Conservation (phyloP, 2,888 invertebrate species). For the Agrochola circellaris region DNA sequence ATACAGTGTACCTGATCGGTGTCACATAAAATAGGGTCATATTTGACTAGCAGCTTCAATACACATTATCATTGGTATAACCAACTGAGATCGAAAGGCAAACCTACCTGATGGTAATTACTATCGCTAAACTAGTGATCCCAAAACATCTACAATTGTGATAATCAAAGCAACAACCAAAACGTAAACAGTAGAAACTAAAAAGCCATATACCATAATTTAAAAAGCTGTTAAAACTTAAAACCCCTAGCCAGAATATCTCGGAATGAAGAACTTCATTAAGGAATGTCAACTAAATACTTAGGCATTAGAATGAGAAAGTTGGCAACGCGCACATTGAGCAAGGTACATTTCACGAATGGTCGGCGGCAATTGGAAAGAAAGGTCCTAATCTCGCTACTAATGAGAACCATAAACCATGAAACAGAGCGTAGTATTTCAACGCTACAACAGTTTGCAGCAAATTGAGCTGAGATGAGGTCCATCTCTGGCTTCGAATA, state of each 20-base stretch:
- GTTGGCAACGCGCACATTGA: not conserved
- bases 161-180: not conserved
- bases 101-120: not conserved
- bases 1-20: not conserved
- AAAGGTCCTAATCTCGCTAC: not conserved
- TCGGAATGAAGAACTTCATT: too few species aligned
- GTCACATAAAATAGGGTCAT: constrained; percentile 24
- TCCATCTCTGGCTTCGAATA: not conserved
- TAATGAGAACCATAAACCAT: not conserved
- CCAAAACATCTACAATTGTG: not conserved
- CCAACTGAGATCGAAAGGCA: not conserved
- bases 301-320: not conserved
- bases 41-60: not conserved
- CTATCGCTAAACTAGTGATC: not conserved
- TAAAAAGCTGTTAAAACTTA: too few species aligned
- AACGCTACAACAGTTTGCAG: too few species aligned
- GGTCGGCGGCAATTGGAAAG: not conserved
- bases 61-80: too few species aligned
- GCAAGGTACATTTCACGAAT: not conserved
- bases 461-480: not conserved
- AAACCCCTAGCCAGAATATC: not conserved
- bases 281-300: not conserved
- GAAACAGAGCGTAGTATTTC: not conserved
- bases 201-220: too few species aligned
- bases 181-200: not conserved